These are phyloP conservation scores for Sebastiscus albofasciatus DNA, from an alignment of 2,797 vertebrate genomes.

Conservation along the genomic window DNA sequence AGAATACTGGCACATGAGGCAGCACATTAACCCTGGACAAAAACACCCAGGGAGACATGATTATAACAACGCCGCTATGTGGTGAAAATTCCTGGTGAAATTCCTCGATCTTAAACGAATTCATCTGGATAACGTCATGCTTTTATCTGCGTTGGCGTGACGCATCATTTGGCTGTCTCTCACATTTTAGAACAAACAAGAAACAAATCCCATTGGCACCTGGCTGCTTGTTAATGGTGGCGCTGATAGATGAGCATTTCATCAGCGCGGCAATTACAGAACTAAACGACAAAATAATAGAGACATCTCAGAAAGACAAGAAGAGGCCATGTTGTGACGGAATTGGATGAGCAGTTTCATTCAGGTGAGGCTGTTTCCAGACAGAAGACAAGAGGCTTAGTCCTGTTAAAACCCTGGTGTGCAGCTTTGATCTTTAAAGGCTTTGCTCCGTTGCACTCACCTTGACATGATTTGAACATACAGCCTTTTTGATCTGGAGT, in stretches of 20 bases:
- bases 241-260: not conserved
- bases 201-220: not conserved
- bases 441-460: slow-evolving; percentile 2
- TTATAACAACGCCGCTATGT: not conserved
- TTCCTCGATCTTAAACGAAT: not conserved
- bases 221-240: not conserved
- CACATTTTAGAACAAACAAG: not conserved
- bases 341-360: not conserved
- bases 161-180: not conserved
- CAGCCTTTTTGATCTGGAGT: slow-evolving; percentile 18
- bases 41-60: not conserved
- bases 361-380: not conserved
- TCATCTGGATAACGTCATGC: not conserved
- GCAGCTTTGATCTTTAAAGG: slow-evolving; percentile 20
- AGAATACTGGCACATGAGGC: not conserved
- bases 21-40: not conserved
- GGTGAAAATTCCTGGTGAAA: not conserved
- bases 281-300: not conserved
- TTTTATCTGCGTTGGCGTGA: not conserved
- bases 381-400: not conserved
- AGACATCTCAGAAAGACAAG: not conserved
- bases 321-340: not conserved
- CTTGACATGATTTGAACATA: slow-evolving; percentile 1
- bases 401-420: not conserved
- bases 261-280: not conserved